Evolutionary conservation across 2,113 vertebrate species (phyloP).

Genomic region (Odocoileus hemionus): DNA sequence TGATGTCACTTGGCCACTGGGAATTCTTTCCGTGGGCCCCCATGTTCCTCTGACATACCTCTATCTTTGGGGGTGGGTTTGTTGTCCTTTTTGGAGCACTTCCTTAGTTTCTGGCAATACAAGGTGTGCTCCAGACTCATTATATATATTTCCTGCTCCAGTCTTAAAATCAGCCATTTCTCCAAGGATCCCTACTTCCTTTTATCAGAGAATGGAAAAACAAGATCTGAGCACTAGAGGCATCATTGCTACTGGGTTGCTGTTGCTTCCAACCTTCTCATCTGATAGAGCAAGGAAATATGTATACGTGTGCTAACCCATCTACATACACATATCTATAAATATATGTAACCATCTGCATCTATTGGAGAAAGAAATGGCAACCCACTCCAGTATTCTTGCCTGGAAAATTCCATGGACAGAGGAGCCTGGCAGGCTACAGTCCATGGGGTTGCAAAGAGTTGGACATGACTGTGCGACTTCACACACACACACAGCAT

Average conservation of each 20-base stretch:
- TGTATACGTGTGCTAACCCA: background rate
- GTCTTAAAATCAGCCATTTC: background rate
- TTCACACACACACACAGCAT: background rate
- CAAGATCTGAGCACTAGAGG: background rate
- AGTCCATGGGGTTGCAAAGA: background rate
- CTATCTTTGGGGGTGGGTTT: background rate
- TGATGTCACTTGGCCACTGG: background rate
- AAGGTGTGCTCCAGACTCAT: background rate
- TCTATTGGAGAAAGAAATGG: background rate
- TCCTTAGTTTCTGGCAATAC: background rate
- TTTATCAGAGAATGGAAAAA: background rate
- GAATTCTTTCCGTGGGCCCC: background rate
- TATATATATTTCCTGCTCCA: background rate
- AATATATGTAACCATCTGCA: background rate
- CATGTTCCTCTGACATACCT: background rate
- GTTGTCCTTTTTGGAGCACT: background rate
- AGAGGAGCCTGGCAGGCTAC: background rate
- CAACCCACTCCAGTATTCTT: background rate
- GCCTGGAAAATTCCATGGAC: background rate
- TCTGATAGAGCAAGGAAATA: background rate
- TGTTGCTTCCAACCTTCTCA: background rate
- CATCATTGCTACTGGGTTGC: background rate
- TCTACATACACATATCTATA: background rate
- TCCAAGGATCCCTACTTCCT: background rate
- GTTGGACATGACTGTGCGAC: background rate